These are phyloP conservation scores for Salarias fasciatus DNA, from an alignment of 2,797 vertebrate species.

Conservation along the genomic window DNA sequence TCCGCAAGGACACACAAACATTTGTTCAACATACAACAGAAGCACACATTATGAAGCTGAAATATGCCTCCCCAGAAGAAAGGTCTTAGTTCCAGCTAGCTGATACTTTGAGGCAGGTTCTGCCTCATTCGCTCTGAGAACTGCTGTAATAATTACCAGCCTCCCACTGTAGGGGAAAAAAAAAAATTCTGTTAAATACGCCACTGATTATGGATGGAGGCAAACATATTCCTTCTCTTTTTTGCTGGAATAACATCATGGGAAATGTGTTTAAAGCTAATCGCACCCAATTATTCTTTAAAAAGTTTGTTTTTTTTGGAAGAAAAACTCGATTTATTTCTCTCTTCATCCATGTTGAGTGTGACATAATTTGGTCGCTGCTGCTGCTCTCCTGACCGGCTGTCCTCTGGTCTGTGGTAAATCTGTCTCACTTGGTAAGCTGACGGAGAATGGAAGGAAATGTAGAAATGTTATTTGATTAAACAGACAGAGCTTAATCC, in stretches of 20 bases:
- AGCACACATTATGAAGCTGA: conserved; percentile 38
- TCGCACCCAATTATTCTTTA: conserved; percentile 10
- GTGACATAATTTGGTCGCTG: conserved; percentile 38
- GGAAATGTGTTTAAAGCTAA: conserved; percentile 33
- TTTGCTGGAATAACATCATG: conserved; percentile 26
- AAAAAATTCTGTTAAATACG: conserved; percentile 40
- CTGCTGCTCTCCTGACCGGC: conserved; percentile 56
- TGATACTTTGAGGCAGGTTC: conserved; percentile 37
- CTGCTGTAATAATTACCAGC: conserved; percentile 43
- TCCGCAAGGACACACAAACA: conserved; percentile 48
- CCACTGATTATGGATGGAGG: conserved; percentile 24
- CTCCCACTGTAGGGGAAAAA: conserved; percentile 19
- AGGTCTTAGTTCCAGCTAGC: conserved; percentile 24
- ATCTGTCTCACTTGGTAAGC: conserved; percentile 39
- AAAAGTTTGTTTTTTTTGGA: conserved; percentile 10
- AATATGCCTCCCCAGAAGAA: conserved; percentile 9
- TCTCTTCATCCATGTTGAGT: not conserved
- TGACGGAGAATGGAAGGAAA: conserved; percentile 1
- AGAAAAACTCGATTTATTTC: not conserved
- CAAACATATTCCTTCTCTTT: conserved; percentile 13
- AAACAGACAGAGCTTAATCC: conserved; percentile 59
- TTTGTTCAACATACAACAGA: conserved; percentile 51
- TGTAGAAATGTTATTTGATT: conserved; percentile 46
- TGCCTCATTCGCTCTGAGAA: conserved; percentile 44
- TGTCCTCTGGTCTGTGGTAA: conserved; percentile 33